A percentile compares a stretch with the other conserved stretches of the same genome.
Evolutionary conservation across 2,888 invertebrate genomes (phyloP).

Genomic region (Hypena proboscidalis): DNA sequence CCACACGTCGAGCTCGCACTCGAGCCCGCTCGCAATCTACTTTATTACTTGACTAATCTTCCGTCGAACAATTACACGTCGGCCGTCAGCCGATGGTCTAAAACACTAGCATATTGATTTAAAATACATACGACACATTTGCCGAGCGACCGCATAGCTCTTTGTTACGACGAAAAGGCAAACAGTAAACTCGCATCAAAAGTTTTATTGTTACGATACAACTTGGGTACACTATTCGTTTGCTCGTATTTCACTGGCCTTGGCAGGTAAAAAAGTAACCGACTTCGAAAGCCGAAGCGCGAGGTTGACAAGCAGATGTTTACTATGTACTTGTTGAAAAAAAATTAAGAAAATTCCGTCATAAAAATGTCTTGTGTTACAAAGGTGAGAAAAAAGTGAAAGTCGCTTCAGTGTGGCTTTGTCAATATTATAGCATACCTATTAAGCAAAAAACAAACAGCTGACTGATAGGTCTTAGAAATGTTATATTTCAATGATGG

Average conservation of each 20-base stretch:
- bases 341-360: conserved; percentile 26
- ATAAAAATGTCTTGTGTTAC: conserved; percentile 13
- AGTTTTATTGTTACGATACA: conserved; percentile 66
- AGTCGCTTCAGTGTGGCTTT: conserved; percentile 29
- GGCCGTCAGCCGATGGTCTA: conserved; percentile 56
- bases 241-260: conserved; percentile 62
- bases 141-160: conserved; percentile 41
- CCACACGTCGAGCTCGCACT: conserved; percentile 67
- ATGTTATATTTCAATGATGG: too few species aligned
- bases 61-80: conserved; percentile 65
- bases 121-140: conserved; percentile 50
- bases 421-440: conserved; percentile 10
- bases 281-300: conserved; percentile 42
- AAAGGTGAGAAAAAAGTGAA: conserved; percentile 39
- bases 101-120: conserved; percentile 58
- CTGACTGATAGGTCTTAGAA: too few species aligned
- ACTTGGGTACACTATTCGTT: conserved; percentile 47
- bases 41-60: conserved; percentile 74
- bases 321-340: conserved; percentile 17
- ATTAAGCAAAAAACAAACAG: conserved; percentile 1
- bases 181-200: conserved; percentile 53
- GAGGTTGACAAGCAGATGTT: conserved; percentile 24
- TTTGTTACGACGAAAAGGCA: conserved; percentile 60
- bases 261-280: conserved; percentile 64
- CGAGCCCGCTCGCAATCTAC: conserved; percentile 67